These are phyloP conservation scores for Microctonus aethiopoides DNA, from an alignment of 2,888 invertebrate species.

Conservation along the genomic window DNA sequence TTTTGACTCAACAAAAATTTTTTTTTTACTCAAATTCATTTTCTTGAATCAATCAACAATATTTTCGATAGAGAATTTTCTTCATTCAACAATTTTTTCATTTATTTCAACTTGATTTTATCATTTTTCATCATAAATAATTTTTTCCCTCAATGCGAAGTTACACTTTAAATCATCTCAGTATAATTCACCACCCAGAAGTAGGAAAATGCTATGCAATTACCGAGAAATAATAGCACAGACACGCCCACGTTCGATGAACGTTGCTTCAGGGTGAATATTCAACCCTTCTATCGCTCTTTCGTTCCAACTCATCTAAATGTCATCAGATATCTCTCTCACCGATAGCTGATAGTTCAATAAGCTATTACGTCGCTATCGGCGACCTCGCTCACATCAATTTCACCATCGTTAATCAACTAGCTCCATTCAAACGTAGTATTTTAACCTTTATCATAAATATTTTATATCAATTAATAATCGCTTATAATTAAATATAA, in stretches of 20 bases:
- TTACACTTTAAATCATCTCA: neutral
- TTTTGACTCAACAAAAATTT: too few relatives aligned
- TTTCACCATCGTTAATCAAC: neutral
- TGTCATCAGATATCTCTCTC: too few relatives aligned
- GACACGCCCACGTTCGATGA: conserved; percentile 41
- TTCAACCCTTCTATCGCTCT: conserved; percentile 2
- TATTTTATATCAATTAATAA: neutral
- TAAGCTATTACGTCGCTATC: conserved; percentile 8
- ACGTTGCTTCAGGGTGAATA: conserved; percentile 2
- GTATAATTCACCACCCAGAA: conserved; percentile 34
- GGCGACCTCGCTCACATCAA: conserved; percentile 6
- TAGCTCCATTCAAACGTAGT: neutral
- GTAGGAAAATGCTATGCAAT: conserved; percentile 41
- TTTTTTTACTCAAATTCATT: too few relatives aligned
- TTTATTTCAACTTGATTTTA: too few relatives aligned
- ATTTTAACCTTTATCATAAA: neutral
- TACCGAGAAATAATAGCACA: conserved; percentile 40
- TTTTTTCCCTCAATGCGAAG: too few relatives aligned
- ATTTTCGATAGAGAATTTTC: too few relatives aligned
- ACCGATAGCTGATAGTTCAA: neutral
- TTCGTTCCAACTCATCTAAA: neutral
- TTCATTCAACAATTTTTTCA: too few relatives aligned
- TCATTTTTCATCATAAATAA: too few relatives aligned
- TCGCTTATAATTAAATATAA: too few relatives aligned
- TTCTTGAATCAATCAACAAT: too few relatives aligned